A percentile compares a stretch with the other conserved stretches of the same genome.
Conservation (phyloP, 2,113 vertebrate species). For the Climacteris rufus region DNA sequence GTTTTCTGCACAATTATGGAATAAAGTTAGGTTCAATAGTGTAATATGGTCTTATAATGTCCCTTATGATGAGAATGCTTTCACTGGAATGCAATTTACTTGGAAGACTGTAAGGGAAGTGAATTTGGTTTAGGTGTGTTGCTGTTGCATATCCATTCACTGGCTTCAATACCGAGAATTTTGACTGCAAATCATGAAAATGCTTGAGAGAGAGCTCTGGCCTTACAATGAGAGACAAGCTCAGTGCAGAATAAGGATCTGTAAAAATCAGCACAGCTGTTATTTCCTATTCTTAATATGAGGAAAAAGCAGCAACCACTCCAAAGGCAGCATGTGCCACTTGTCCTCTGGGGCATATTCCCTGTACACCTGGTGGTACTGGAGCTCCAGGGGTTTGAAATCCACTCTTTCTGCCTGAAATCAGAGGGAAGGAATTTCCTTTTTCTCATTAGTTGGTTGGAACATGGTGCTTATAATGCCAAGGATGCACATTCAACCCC, state of each 20-base stretch:
- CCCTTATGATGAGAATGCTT: neutral
- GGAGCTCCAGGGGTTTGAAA: neutral
- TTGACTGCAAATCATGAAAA: neutral
- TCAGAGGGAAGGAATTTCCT: neutral
- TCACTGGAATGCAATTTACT: neutral
- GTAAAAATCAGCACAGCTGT: neutral
- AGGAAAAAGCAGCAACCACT: neutral
- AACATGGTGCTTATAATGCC: neutral
- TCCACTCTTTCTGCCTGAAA: neutral
- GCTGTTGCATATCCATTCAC: neutral
- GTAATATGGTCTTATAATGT: neutral
- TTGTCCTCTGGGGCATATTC: neutral
- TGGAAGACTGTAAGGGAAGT: neutral
- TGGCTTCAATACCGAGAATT: neutral
- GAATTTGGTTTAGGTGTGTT: neutral
- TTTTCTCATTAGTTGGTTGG: neutral
- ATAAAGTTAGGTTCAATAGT: neutral
- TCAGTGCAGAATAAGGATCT: neutral
- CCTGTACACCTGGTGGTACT: neutral
- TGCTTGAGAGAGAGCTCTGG: neutral
- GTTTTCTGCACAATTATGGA: neutral
- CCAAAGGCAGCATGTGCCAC: neutral
- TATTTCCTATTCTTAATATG: neutral
- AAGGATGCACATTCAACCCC: fast-evolving
- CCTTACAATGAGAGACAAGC: neutral